phyloP scores from a whole-genome alignment of 2,113 vertebrate species.

The Atlantisia rogersi region DNA sequence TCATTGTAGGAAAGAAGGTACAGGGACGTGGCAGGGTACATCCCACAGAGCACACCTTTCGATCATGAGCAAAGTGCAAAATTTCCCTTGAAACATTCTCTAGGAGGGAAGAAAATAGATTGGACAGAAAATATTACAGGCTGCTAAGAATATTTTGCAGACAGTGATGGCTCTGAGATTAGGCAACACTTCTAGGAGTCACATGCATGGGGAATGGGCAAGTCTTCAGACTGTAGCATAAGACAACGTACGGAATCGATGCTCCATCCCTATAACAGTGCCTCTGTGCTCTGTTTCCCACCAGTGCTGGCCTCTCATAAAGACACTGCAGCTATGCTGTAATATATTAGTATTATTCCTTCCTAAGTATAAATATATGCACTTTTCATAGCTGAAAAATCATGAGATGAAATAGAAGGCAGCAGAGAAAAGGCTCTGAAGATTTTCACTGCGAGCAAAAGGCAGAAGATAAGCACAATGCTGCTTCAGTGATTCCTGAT shows the following conservation, averaged over 20 bases:
- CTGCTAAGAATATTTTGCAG: background rate
- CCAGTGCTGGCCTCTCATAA: rapidly evolving
- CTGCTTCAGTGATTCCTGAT: background rate
- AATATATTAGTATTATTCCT: background rate
- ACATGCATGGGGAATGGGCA: background rate
- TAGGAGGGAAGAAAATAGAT: background rate
- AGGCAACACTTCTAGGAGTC: background rate
- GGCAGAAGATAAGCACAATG: background rate
- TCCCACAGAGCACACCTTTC: background rate
- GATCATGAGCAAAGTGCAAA: background rate
- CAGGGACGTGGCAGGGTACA: rapidly evolving
- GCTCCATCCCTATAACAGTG: background rate
- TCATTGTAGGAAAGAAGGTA: background rate
- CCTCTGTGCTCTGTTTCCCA: background rate
- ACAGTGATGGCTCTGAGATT: background rate
- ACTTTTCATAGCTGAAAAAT: background rate
- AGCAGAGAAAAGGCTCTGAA: background rate
- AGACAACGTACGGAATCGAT: background rate
- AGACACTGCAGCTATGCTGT: background rate
- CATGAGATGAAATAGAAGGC: background rate
- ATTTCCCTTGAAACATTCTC: background rate
- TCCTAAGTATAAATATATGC: background rate
- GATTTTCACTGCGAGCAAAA: background rate
- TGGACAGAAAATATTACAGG: background rate
- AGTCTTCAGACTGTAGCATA: background rate